Conservation (phyloP, 2,888 invertebrate genomes). For the Prosopocoilus inquinatus region DNA sequence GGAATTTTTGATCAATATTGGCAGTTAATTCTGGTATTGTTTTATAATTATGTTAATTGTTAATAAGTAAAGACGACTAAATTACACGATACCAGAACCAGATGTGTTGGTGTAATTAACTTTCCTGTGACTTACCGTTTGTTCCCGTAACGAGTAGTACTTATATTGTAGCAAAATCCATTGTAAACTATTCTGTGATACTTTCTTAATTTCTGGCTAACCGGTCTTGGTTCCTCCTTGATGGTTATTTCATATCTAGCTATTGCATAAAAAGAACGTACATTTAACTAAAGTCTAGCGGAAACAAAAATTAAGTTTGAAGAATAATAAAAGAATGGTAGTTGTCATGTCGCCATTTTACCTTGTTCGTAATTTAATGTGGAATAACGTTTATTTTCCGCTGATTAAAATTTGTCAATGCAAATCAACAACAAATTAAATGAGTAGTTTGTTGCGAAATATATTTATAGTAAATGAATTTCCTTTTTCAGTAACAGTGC, state of each 20-base stretch:
- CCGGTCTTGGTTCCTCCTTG: background rate
- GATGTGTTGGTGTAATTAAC: background rate
- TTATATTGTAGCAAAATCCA: conserved; percentile 37
- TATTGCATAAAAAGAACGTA: conserved; percentile 7
- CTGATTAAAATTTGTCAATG: too few relatives aligned
- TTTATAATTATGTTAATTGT: too few relatives aligned
- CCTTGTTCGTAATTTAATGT: too few relatives aligned
- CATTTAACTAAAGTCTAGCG: background rate
- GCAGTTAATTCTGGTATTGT: too few relatives aligned
- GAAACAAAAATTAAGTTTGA: conserved; percentile 2
- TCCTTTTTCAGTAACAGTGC: too few relatives aligned
- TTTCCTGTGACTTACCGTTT: conserved; percentile 12
- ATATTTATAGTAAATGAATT: too few relatives aligned
- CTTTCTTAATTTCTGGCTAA: conserved; percentile 7
- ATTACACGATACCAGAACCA: background rate
- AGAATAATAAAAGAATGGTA: background rate
- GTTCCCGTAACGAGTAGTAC: conserved; percentile 15
- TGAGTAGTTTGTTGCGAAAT: too few relatives aligned
- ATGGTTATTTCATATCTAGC: conserved; percentile 1
- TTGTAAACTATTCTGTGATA: conserved; percentile 27
- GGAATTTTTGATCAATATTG: too few relatives aligned
- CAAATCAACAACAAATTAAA: too few relatives aligned
- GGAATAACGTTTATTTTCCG: too few relatives aligned
- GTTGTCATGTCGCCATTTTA: too few relatives aligned
- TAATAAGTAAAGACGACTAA: background rate